Evolutionary conservation across 2,888 invertebrate genomes (phyloP).

Genomic region (Melieria crassipennis): DNA sequence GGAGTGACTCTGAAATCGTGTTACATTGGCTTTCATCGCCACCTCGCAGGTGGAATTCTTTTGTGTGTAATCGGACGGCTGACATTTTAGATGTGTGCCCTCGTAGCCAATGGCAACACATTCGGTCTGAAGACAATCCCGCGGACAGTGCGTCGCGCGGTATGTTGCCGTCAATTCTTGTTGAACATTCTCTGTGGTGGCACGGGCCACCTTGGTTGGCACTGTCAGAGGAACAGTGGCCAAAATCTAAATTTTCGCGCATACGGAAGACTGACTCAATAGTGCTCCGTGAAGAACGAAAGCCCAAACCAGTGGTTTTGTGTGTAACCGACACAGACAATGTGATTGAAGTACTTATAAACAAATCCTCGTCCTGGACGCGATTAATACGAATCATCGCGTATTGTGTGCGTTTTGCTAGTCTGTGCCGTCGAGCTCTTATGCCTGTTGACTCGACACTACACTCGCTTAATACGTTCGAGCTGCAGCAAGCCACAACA

Average conservation of each 20-base stretch:
- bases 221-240: constrained; percentile 6
- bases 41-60: constrained; percentile 39
- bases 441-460: not conserved
- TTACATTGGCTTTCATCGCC: constrained; percentile 47
- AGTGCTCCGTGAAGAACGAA: not conserved
- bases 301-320: not conserved
- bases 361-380: constrained; percentile 14
- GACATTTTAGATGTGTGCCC: constrained; percentile 33
- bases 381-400: constrained; percentile 13
- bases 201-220: constrained; percentile 36
- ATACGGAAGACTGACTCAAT: not conserved
- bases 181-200: constrained; percentile 40
- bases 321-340: not conserved
- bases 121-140: constrained; percentile 1
- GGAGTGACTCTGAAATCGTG: constrained; percentile 52
- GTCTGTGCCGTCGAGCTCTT: not conserved
- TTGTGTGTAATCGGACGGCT: constrained; percentile 38
- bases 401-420: constrained; percentile 8
- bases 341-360: not conserved
- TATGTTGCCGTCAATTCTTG: constrained; percentile 25
- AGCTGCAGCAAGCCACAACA: not conserved
- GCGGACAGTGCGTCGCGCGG: constrained; percentile 27
- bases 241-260: not conserved
- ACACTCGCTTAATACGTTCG: not conserved
- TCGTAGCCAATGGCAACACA: not conserved